Base-by-base conservation (phyloP, 1,140 invertebrate genomes). In the Drosophila nebulosa region DNA sequence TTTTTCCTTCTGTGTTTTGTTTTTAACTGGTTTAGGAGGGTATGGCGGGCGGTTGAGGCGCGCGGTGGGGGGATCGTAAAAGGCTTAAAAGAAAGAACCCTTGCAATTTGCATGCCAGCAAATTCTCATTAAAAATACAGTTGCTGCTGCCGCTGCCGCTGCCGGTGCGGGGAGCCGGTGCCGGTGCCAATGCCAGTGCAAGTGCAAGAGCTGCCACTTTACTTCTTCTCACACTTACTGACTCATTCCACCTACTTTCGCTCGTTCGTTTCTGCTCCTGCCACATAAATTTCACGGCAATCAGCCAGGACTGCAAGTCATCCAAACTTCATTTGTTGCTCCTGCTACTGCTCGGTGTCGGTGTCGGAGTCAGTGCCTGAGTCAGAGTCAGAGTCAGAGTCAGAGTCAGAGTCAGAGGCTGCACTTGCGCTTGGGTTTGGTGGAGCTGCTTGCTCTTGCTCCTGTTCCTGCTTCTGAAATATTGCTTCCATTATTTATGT, bases 281-380 rank as follows among this genome's bases (percentile, higher is more conserved):
- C 64, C 78, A 81, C 83, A 86, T 85, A 85, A 85, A 85, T 85
- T 86, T 85, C 78, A 85, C 81, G 81, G 81, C 81, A 85, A 85
- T 85, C 81, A 85, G 81, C 67, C 78, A 66, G 53, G 66, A 68
- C 71, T 85, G 81, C 81, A 85, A 85, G 81, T 85, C 83, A 86
- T 85, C 81, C 81, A 78, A 85, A 85, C 81, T 86, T 85, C 81
- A 85, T 85, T 85, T 85, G 81, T 86, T 88, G 81, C 78, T 50
- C 52, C 74, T 74, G 70, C 70, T 61, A 61, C 61, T 61, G 64
- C 42, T 27, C n/a, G n/a, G n/a, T n/a, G n/a, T n/a, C n/a, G n/a
- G n/a, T n/a, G n/a, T n/a, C n/a, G n/a, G n/a, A n/a, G n/a, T n/a
- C n/a, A n/a, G n/a, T n/a, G n/a, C n/a, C n/a, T n/a, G n/a, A n/a